These are phyloP conservation scores for Stegodyphus mimosarum DNA, from an alignment of 1,140 invertebrate genomes.

Conservation along the genomic window DNA sequence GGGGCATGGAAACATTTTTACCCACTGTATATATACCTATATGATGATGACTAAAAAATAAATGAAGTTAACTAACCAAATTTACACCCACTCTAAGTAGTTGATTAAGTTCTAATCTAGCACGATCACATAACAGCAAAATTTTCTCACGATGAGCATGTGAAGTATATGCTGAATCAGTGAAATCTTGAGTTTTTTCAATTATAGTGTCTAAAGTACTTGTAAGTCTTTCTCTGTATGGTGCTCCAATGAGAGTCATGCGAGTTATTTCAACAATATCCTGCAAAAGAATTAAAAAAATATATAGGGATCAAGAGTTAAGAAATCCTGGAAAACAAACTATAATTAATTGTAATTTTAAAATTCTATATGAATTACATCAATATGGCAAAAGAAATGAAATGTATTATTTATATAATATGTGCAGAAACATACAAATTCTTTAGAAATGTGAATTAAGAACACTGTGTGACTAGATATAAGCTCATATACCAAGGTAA, in stretches of 20 bases:
- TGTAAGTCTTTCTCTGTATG: constrained; percentile 80
- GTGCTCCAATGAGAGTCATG: constrained; percentile 75
- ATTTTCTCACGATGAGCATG: constrained; percentile 97
- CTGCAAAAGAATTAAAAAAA: constrained; percentile 66
- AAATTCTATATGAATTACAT: background rate
- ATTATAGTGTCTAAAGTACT: constrained; percentile 87
- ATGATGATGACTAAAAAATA: too few species aligned
- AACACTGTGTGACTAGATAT: too few species aligned
- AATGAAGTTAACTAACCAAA: constrained; percentile 80
- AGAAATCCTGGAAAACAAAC: too few species aligned
- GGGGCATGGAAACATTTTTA: too few species aligned
- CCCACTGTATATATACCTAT: too few species aligned
- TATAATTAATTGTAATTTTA: background rate
- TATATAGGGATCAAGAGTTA: too few species aligned
- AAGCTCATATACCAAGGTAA: too few species aligned
- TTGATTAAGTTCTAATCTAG: constrained; percentile 86
- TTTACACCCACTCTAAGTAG: constrained; percentile 85
- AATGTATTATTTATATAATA: too few species aligned
- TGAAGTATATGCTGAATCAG: constrained; percentile 97
- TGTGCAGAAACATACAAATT: too few species aligned
- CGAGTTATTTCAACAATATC: constrained; percentile 85
- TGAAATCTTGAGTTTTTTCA: constrained; percentile 95
- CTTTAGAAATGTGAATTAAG: too few species aligned
- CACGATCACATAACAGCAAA: constrained; percentile 85
- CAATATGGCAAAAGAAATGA: background rate